Evolutionary conservation across 2,113 vertebrate genomes (phyloP).

Genomic region (Myiozetetes cayanensis): DNA sequence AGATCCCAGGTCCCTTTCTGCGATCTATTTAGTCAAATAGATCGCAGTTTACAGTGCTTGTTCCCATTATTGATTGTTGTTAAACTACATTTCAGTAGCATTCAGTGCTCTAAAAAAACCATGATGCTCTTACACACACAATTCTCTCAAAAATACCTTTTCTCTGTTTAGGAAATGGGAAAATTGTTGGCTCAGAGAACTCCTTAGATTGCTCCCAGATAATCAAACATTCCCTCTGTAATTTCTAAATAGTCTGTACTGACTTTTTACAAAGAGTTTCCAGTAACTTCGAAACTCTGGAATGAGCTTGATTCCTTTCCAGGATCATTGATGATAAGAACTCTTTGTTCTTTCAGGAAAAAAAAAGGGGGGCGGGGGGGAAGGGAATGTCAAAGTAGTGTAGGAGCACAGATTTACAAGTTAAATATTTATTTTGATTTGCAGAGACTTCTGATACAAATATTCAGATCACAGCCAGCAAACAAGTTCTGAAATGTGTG

Average conservation of each 20-base stretch:
- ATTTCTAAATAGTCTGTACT: background rate
- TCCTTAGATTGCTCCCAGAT: background rate
- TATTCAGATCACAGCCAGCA: background rate
- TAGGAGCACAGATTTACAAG: background rate
- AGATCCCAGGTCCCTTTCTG: background rate
- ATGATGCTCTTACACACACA: background rate
- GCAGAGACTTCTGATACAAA: slow-evolving; percentile 17
- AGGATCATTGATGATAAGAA: background rate
- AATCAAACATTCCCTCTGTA: background rate
- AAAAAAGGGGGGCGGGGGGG: background rate
- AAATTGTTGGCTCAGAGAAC: background rate
- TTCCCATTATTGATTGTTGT: background rate
- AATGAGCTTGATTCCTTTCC: background rate
- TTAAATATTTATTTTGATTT: slow-evolving; percentile 41
- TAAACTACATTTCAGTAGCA: background rate
- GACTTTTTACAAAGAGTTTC: background rate
- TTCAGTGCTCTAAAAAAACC: background rate
- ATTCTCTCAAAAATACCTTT: background rate
- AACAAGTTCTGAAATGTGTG: background rate
- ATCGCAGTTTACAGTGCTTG: background rate
- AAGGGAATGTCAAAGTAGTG: background rate
- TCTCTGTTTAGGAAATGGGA: background rate
- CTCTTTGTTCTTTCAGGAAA: background rate
- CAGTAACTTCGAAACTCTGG: background rate
- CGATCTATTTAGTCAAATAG: background rate